Evolutionary conservation across 2,888 invertebrate species (phyloP), one percentile per base, ranked within the genome.

Genomic region (Sminthurinus aureus): DNA sequence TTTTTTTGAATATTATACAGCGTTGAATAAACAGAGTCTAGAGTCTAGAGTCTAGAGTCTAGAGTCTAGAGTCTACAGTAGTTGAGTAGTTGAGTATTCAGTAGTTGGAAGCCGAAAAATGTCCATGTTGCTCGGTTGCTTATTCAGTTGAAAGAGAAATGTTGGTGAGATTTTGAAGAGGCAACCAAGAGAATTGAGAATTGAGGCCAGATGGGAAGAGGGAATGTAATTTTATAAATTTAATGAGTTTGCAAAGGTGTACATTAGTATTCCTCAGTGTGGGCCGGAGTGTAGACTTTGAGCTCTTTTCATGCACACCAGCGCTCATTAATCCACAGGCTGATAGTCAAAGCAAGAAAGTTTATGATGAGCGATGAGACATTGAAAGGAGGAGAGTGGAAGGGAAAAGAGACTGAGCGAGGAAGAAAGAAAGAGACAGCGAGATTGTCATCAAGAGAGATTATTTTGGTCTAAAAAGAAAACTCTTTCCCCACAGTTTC

Each of bases 171-270:
- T 58, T 58, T 58, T 58, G 15, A 38, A 38, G 38, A 38, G n/a
- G n/a, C 38, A 38, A 6, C 38, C 38, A 26, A 74, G 52, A 52
- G 81, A 81, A 18, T 50, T 67, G 13, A 38, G 22, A 71, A 73
- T n/a, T n/a, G n/a, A 52, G 81, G 64, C 64, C 38, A 38, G 15
- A 24, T 58, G 77, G 13, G n/a, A 38, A 38, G 52, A 38, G 52
- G 52, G 73, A 81, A 81, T 81, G 38, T 81, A 81, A 81, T 81
- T 81, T 81, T 71, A 74, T 73, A 20, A 73, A 81, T 81, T 80
- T 81, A 81, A 81, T 81, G 81, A 81, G 22, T 38, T 66, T 2
- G 24, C 26, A 22, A 71, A 71, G 71, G 71, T 71, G 24, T 13
- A 71, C 24, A 71, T 71, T 71, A 78, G 78, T 26, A 78, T 78